Evolutionary conservation across 2,113 vertebrate species (phyloP).

Genomic region (Chaenogobius annularis): DNA sequence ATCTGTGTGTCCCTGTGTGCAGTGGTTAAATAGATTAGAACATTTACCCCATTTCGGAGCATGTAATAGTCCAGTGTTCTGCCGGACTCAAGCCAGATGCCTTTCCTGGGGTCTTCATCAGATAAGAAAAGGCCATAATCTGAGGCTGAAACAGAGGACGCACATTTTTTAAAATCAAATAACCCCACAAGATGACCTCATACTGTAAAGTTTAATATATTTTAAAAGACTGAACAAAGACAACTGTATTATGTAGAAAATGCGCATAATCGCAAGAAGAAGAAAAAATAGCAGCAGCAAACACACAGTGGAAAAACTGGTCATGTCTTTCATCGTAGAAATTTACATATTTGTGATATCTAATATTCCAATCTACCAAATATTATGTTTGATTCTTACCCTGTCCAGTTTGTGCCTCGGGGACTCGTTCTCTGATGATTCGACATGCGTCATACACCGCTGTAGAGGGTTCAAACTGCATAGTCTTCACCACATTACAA

Average conservation of each 20-base stretch:
- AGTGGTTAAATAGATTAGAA: background rate
- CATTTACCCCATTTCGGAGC: conserved; percentile 91
- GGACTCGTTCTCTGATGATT: conserved; percentile 92
- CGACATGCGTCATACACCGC: conserved; percentile 94
- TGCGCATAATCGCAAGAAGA: too few species aligned
- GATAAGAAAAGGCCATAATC: conserved; percentile 93
- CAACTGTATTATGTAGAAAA: too few species aligned
- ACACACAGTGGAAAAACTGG: too few species aligned
- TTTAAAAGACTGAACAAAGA: too few species aligned
- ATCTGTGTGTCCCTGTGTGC: conserved; percentile 2
- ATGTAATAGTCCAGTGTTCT: conserved; percentile 95
- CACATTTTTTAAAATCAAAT: conserved; percentile 10
- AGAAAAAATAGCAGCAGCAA: too few species aligned
- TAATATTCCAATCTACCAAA: too few species aligned
- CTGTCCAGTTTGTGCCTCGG: conserved; percentile 92
- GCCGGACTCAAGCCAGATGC: conserved; percentile 94
- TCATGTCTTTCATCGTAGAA: too few species aligned
- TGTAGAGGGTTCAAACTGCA: conserved; percentile 97
- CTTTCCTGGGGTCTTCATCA: conserved; percentile 93
- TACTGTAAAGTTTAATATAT: background rate
- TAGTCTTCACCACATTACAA: conserved; percentile 98
- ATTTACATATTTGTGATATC: too few species aligned
- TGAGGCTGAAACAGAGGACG: conserved; percentile 77
- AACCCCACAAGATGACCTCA: background rate
- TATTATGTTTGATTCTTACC: conserved; percentile 69